Conservation (phyloP, 2,888 invertebrate genomes). For the Lithophane leautieri region DNA sequence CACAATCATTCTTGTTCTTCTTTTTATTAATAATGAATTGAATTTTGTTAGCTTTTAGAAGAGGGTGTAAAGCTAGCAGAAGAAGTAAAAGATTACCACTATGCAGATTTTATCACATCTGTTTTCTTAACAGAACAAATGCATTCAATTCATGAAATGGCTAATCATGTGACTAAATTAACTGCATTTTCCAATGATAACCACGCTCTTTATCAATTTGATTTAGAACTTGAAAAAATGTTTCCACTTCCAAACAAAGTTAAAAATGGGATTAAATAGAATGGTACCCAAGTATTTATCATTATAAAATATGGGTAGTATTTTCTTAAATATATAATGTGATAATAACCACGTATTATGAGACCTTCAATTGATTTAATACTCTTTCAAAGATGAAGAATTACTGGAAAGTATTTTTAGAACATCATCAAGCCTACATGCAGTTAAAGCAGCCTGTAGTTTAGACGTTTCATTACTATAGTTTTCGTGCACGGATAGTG, state of each 20-base stretch:
- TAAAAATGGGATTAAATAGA: slow-evolving; percentile 19
- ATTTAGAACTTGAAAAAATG: slow-evolving; percentile 67
- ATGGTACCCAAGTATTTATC: background rate
- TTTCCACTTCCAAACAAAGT: slow-evolving; percentile 44
- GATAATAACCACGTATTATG: background rate
- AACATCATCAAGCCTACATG: slow-evolving; percentile 74
- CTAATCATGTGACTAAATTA: slow-evolving; percentile 70
- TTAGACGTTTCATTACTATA: slow-evolving; percentile 69
- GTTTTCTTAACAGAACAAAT: slow-evolving; percentile 74
- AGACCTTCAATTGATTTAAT: background rate
- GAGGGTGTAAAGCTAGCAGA: slow-evolving; percentile 69
- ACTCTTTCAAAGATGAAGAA: slow-evolving; percentile 21
- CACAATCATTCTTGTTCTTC: background rate
- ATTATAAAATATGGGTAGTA: background rate
- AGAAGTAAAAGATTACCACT: slow-evolving; percentile 73
- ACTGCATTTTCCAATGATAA: slow-evolving; percentile 63
- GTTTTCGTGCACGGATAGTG: slow-evolving; percentile 74
- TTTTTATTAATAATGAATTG: slow-evolving; percentile 12
- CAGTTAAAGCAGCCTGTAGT: slow-evolving; percentile 73
- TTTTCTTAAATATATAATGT: slow-evolving; percentile 5
- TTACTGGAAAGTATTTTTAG: slow-evolving; percentile 70
- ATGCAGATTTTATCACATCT: slow-evolving; percentile 74
- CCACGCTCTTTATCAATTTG: slow-evolving; percentile 72
- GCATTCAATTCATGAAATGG: slow-evolving; percentile 71
- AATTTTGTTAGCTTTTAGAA: slow-evolving; percentile 69